Percentiles rank a stretch among this genome's conserved stretches.
phyloP scores from a whole-genome alignment of 2,888 invertebrate genomes.

The Oxyscelio sp. region DNA sequence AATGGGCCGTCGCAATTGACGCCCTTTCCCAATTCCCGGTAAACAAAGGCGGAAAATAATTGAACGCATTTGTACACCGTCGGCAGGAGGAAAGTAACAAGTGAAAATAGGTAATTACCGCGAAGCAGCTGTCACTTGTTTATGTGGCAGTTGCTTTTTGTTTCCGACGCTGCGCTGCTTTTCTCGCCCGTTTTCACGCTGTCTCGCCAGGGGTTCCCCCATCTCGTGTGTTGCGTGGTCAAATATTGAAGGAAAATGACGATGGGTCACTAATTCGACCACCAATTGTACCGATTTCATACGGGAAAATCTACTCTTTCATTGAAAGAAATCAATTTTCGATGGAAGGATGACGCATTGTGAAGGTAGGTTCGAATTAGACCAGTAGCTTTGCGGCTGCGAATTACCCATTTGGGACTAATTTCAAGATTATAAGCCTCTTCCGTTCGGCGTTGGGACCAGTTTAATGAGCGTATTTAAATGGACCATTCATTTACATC shows the following conservation, averaged over 20 bases:
- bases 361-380: slow-evolving; percentile 18
- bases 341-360: background rate
- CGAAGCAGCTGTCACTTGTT: slow-evolving; percentile 86
- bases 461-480: slow-evolving; percentile 17
- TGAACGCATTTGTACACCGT: slow-evolving; percentile 16
- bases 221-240: slow-evolving; percentile 74
- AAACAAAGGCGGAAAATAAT: slow-evolving; percentile 43
- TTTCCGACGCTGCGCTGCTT: slow-evolving; percentile 68
- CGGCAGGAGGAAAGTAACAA: slow-evolving; percentile 78
- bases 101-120: slow-evolving; percentile 86
- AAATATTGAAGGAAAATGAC: slow-evolving; percentile 85
- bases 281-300: slow-evolving; percentile 53
- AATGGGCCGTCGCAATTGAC: background rate
- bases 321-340: slow-evolving; percentile 17
- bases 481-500: slow-evolving; percentile 58
- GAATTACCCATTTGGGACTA: slow-evolving; percentile 29
- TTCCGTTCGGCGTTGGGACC: slow-evolving; percentile 15
- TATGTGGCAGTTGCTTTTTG: slow-evolving; percentile 82
- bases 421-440: slow-evolving; percentile 3
- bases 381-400: background rate
- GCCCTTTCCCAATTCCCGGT: background rate
- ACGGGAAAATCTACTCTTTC: slow-evolving; percentile 12
- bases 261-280: too few relatives aligned
- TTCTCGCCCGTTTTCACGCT: slow-evolving; percentile 83
- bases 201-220: slow-evolving; percentile 84